Evolutionary conservation across 2,888 invertebrate genomes (phyloP), one percentile per base, ranked within the genome.

Genomic region (Plagiodera versicolora): DNA sequence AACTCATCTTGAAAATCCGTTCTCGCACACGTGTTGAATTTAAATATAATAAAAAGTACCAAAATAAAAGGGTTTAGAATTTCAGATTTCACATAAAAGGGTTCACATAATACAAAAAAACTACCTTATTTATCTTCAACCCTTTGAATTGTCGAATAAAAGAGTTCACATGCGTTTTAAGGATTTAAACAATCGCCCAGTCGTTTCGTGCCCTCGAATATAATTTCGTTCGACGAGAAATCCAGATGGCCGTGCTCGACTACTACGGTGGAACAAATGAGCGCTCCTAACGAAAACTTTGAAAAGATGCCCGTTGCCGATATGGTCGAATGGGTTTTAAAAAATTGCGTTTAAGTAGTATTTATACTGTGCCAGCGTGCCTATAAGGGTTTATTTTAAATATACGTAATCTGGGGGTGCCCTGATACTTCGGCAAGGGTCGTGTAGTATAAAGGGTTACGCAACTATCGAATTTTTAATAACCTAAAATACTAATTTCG

Each of bases 51-150:
- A 68, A 72, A 74, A 73, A 67, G 68, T 68, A 69, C 72, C 74
- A 74, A 76, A 76, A 76, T 76, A 76, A 76, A 74, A 67, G 74
- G 75, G 75, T 76, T 73, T 76, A 75, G 74, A 74, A 75, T 75
- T 75, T 75, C 75, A 62, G 59, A 67, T 65, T 67, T 67, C 59
- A 65, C 57, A 67, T 67, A 67, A 67, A 67, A 67, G 67, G 67
- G 65, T 63, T 58, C 52, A 56, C 63, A 59, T 64, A 64, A 67
- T 69, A 69, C 65, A 65, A 71, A 73, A 72, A 71, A 70, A 70
- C 67, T 69, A 70, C 71, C 71, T 72, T 74, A 72, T 71, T 72
- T 71, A 70, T 69, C 70, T 71, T 70, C 66, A 73, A 72, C 74
- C 75, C 71, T 73, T 74, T 73, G 63, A 69, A 69, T 61, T 67